Evolutionary conservation across 2,113 vertebrate species (phyloP), one percentile per base, ranked within the genome.

Genomic region (Aramus guarauna): DNA sequence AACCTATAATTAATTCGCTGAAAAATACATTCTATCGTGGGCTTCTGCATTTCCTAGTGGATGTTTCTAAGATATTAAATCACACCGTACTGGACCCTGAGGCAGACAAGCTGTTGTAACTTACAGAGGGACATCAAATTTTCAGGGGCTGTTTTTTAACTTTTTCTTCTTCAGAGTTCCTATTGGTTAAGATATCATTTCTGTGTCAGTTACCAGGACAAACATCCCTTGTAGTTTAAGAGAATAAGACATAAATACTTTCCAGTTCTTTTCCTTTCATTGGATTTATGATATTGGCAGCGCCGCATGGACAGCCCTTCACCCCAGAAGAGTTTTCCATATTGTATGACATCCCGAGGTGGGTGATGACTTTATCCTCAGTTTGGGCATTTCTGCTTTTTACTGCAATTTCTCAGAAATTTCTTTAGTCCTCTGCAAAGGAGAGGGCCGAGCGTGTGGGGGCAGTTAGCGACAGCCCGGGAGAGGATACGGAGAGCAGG

Each of bases 361-460:
- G 21, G 14, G 26, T 45, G 27, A 47, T 2, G 27, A 36, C 26
- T 60, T 68, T 30, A 11, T 55, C 34, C n/a, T 43, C 4, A 0
- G 9, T 86, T 95, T 79, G 43, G 62, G 8, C 21, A 36, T 56
- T 92, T 81, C 36, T 58, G 29, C 34, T 58, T 85, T 80, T 53
- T 53, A 66, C 15, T 26, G 26, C 16, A 23, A 15, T 55, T 82
- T 50, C 30, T 88, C 19, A 5, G 48, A 74, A 58, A 75, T 10
- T 43, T 77, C 27, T 52, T 78, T 8, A 48, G 34, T 16, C 37
- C 47, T 5, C 45, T 22, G 47, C 56, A 87, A 52, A 59, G 26
- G 29, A 89, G 23, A 7, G 14, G 14, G 7, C 2, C 0, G 0
- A 64, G 68, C 0, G 0, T 5, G 14, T 0, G 2, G 23, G 39